Percentiles rank a stretch among this genome's conserved stretches.
Conservation (phyloP, 1,140 invertebrate species). For the Himalopsyche phryganea region DNA sequence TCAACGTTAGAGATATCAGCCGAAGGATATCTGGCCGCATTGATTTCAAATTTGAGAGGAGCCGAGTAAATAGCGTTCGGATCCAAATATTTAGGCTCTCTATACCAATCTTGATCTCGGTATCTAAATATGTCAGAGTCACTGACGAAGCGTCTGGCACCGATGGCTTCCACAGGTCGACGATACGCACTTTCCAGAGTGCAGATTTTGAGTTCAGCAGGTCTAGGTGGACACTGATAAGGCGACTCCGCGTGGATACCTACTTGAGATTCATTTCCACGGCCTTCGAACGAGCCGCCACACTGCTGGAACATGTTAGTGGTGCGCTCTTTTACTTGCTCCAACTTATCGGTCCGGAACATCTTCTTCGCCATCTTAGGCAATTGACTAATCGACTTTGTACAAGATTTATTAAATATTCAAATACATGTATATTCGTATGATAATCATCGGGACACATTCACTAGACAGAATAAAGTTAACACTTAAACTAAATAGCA, state of each 20-base stretch:
- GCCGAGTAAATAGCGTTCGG: constrained; percentile 5
- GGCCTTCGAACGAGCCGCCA: constrained; percentile 14
- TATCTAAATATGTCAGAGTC: constrained; percentile 30
- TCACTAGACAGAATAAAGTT: too few species aligned
- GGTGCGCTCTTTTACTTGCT: constrained; percentile 22
- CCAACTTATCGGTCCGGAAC: constrained; percentile 13
- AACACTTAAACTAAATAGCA: too few species aligned
- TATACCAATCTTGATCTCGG: constrained; percentile 26
- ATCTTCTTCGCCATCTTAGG: constrained; percentile 20
- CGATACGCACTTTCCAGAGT: constrained; percentile 29
- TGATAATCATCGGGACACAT: too few species aligned
- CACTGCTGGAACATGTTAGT: constrained; percentile 29
- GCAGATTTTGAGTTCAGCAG: constrained; percentile 25
- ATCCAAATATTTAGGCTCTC: constrained; percentile 14
- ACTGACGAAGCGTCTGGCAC: constrained; percentile 19
- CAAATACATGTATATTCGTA: too few species aligned
- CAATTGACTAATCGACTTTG: too few species aligned
- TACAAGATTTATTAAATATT: too few species aligned
- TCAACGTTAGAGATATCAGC: constrained; percentile 13
- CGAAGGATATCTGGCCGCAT: constrained; percentile 16
- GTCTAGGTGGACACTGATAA: constrained; percentile 13
- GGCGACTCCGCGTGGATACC: constrained; percentile 1
- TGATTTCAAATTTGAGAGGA: constrained; percentile 9
- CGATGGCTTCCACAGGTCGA: neutral
- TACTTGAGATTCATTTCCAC: neutral